Percentiles rank a stretch among this genome's conserved stretches.
Evolutionary conservation across 1,140 invertebrate genomes (phyloP).

Genomic region (Zaprionus nigranus): DNA sequence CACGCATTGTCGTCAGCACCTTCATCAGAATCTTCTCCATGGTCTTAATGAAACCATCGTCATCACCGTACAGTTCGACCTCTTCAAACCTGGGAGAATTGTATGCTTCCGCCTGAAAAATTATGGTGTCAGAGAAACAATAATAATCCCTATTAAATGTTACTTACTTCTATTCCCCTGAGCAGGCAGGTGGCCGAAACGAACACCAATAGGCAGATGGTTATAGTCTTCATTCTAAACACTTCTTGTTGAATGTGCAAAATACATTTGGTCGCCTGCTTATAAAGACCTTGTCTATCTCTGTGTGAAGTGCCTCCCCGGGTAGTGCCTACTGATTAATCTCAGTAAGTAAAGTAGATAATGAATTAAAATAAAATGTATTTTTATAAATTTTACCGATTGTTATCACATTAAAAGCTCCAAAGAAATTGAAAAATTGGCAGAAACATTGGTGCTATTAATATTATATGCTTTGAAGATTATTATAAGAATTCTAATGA

Average conservation of each 20-base stretch:
- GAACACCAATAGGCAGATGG: constrained; percentile 6
- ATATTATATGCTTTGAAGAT: no score
- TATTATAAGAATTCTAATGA: no score
- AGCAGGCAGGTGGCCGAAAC: constrained; percentile 10
- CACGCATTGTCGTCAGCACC: constrained; percentile 20
- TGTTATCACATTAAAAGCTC: not conserved
- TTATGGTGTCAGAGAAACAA: not conserved
- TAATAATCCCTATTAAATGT: not conserved
- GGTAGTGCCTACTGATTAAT: not conserved
- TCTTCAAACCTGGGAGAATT: not conserved
- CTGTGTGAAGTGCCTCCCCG: not conserved
- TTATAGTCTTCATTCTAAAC: constrained; percentile 7
- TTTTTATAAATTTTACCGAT: not conserved
- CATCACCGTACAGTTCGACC: constrained; percentile 1
- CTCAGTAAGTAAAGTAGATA: not conserved
- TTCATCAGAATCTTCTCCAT: constrained; percentile 15
- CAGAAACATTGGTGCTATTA: not conserved
- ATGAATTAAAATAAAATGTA: not conserved
- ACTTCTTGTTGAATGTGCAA: constrained; percentile 11
- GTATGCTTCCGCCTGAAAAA: not conserved
- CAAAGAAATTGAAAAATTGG: not conserved
- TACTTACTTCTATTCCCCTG: not conserved
- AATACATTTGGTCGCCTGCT: not conserved
- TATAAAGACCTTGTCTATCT: constrained; percentile 12
- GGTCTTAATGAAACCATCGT: not conserved